phyloP scores from a whole-genome alignment of 2,888 invertebrate species.

The Globia sparganii region DNA sequence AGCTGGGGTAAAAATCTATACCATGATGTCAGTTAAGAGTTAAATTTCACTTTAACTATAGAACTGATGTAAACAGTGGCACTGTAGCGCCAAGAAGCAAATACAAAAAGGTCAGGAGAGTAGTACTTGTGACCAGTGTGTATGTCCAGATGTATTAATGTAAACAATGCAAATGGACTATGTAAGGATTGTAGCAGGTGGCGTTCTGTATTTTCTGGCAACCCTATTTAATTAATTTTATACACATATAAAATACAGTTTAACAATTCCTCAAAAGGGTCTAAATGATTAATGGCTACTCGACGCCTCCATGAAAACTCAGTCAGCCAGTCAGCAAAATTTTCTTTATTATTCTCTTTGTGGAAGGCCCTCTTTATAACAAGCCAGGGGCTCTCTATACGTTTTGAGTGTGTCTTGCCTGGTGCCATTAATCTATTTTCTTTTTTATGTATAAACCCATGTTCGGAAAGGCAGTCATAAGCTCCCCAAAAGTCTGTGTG shows the following conservation, averaged over 20 bases:
- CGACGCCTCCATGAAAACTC: conserved; percentile 7
- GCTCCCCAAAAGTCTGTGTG: conserved; percentile 2
- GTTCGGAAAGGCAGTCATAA: conserved; percentile 6
- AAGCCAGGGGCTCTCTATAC: not conserved
- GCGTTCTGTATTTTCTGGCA: no score
- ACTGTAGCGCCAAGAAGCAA: not conserved
- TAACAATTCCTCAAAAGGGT: conserved; percentile 4
- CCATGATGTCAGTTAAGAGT: not conserved
- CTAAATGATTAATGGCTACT: not conserved
- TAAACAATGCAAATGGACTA: not conserved
- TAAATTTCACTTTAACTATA: not conserved
- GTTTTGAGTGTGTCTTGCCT: not conserved
- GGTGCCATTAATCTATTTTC: not conserved
- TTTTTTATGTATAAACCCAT: conserved; percentile 11
- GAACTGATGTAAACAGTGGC: not conserved
- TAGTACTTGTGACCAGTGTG: not conserved
- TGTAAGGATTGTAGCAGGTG: no score
- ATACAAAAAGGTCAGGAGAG: not conserved
- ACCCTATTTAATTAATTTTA: not conserved
- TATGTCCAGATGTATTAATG: not conserved
- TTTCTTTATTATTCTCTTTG: not conserved
- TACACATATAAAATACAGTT: not conserved
- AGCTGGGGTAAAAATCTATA: no score
- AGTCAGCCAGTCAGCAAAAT: conserved; percentile 1
- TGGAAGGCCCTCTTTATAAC: conserved; percentile 2